These are phyloP conservation scores for Cryptoprocta ferox DNA, from an alignment of 2,797 vertebrate species.

Conservation along the genomic window DNA sequence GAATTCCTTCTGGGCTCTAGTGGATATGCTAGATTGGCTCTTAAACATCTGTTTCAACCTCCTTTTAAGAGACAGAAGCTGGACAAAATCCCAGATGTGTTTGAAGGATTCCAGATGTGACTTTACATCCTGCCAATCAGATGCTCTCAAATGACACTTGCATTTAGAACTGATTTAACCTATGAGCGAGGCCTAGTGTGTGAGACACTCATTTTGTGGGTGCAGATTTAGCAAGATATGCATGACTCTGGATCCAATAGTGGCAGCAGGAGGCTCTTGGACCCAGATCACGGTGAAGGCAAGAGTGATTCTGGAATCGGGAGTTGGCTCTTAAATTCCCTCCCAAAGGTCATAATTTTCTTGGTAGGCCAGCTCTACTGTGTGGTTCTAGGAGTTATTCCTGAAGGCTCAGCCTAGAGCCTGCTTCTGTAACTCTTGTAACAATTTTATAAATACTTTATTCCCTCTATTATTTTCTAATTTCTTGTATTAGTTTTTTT, in stretches of 20 bases:
- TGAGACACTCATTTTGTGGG: neutral
- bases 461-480: neutral
- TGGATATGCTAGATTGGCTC: neutral
- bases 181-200: neutral
- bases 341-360: neutral
- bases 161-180: neutral
- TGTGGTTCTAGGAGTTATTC: neutral
- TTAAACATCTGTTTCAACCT: slow-evolving; percentile 44
- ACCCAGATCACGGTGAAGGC: neutral
- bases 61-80: neutral
- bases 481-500: neutral
- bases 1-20: slow-evolving; percentile 29
- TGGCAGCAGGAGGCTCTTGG: neutral
- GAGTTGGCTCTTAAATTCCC: neutral
- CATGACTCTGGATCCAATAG: neutral
- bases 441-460: neutral
- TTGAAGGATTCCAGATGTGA: slow-evolving; percentile 13
- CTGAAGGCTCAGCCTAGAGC: neutral
- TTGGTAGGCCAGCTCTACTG: neutral
- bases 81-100: neutral
- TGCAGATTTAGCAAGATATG: neutral
- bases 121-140: neutral
- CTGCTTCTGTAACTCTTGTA: neutral
- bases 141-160: neutral
- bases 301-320: neutral